Percentiles rank a stretch among this genome's conserved stretches.
Evolutionary conservation across 2,888 invertebrate species (phyloP).

Genomic region (Pegoplata infirma): DNA sequence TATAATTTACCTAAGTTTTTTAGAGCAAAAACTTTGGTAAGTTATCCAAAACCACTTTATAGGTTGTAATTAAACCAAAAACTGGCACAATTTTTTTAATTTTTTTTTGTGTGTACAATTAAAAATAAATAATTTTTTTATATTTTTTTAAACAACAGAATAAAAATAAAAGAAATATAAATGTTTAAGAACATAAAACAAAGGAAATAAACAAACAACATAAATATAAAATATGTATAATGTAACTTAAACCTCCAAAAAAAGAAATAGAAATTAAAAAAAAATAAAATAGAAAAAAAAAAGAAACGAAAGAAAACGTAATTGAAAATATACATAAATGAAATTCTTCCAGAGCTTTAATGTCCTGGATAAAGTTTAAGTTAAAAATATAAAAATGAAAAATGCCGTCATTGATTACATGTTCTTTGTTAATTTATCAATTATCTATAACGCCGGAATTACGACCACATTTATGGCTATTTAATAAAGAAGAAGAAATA

Average conservation of each 20-base stretch:
- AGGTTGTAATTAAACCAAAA: too few relatives aligned
- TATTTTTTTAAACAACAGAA: slow-evolving; percentile 18
- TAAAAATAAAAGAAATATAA: slow-evolving; percentile 22
- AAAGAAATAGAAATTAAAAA: background rate
- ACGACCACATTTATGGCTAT: slow-evolving; percentile 47
- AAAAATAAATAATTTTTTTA: too few relatives aligned
- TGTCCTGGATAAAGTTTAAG: slow-evolving; percentile 59
- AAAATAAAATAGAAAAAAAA: background rate
- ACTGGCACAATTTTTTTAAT: too few relatives aligned
- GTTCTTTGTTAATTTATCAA: slow-evolving; percentile 49
- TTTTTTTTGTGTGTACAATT: too few relatives aligned
- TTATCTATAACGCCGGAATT: slow-evolving; percentile 48
- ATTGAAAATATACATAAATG: slow-evolving; percentile 27
- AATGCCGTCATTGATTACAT: slow-evolving; percentile 62
- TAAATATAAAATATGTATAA: background rate
- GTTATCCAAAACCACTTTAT: too few relatives aligned
- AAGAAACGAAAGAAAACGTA: background rate
- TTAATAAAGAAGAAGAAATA: slow-evolving; percentile 33
- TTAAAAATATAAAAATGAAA: slow-evolving; percentile 58
- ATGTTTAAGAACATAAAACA: slow-evolving; percentile 30
- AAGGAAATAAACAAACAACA: slow-evolving; percentile 1
- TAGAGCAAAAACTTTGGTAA: too few relatives aligned
- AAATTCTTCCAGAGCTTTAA: slow-evolving; percentile 51
- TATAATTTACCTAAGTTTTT: too few relatives aligned
- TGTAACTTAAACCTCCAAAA: slow-evolving; percentile 46